Evolutionary conservation across 2,113 vertebrate genomes (phyloP).

Genomic region (Puntigrus tetrazona): DNA sequence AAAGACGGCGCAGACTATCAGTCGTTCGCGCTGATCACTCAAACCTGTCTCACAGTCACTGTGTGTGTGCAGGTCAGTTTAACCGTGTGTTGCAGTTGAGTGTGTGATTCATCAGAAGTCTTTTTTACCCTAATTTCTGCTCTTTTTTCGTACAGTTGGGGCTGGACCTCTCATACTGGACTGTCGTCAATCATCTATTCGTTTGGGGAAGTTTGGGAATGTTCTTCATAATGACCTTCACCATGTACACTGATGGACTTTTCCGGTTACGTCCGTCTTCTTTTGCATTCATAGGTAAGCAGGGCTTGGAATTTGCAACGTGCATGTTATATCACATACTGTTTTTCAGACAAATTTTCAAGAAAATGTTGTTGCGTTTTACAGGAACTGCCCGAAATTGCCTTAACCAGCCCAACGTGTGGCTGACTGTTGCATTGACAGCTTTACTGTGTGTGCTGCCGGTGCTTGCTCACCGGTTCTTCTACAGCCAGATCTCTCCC

Average conservation of each 20-base stretch:
- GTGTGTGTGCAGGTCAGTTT: slow-evolving; percentile 86
- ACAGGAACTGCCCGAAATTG: slow-evolving; percentile 86
- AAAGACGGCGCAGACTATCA: slow-evolving; percentile 89
- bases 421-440: slow-evolving; percentile 87
- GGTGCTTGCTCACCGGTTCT: slow-evolving; percentile 80
- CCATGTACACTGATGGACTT: slow-evolving; percentile 89
- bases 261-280: slow-evolving; percentile 78
- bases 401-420: slow-evolving; percentile 82
- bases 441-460: slow-evolving; percentile 85
- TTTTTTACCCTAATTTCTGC: not conserved
- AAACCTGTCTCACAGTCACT: slow-evolving; percentile 88
- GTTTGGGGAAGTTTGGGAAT: slow-evolving; percentile 90
- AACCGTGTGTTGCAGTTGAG: not conserved
- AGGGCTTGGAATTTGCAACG: not conserved
- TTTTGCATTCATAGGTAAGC: slow-evolving; percentile 90
- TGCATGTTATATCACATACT: not conserved
- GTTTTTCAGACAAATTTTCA: not conserved
- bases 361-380: slow-evolving; percentile 30
- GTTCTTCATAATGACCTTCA: slow-evolving; percentile 89
- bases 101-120: not conserved
- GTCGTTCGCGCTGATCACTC: slow-evolving; percentile 88
- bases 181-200: slow-evolving; percentile 87
- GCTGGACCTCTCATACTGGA: slow-evolving; percentile 92
- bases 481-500: slow-evolving; percentile 80
- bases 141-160: slow-evolving; percentile 74